Conservation (phyloP, 2,113 vertebrate genomes). For the Xenopus laevis region DNA sequence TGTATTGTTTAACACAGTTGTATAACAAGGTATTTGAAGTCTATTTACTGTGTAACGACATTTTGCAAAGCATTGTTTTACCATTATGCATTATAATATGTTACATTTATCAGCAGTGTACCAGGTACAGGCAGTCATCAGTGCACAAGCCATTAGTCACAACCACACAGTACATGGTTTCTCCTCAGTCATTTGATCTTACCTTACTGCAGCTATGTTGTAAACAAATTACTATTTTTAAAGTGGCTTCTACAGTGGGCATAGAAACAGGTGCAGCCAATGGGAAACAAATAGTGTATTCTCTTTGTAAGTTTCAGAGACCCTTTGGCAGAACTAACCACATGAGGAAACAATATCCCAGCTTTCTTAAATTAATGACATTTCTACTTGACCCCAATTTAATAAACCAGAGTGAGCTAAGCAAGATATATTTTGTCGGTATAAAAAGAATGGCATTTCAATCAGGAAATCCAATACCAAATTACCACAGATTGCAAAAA, state of each 20-base stretch:
- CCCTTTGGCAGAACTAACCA: constrained; percentile 38
- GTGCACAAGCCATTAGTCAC: constrained; percentile 26
- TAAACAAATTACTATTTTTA: constrained; percentile 43
- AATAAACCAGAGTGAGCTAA: constrained; percentile 54
- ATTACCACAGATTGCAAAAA: constrained; percentile 42
- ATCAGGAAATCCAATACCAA: constrained; percentile 56
- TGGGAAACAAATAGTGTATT: constrained; percentile 38
- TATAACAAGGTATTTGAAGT: neutral
- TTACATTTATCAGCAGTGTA: constrained; percentile 24
- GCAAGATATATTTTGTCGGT: constrained; percentile 53
- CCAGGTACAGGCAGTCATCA: constrained; percentile 26
- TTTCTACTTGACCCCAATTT: constrained; percentile 58
- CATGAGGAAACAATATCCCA: constrained; percentile 47
- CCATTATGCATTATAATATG: constrained; percentile 22
- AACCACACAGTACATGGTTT: neutral
- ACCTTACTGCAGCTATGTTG: constrained; percentile 22
- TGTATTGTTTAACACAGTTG: too few species aligned
- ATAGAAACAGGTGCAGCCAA: constrained; percentile 18
- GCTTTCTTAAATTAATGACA: constrained; percentile 52
- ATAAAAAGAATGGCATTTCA: constrained; percentile 59
- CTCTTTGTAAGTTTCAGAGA: constrained; percentile 44
- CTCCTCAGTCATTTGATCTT: constrained; percentile 34
- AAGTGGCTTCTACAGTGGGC: constrained; percentile 35
- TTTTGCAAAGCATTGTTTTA: constrained; percentile 16
- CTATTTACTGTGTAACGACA: constrained; percentile 23